Evolutionary conservation across 1,140 invertebrate genomes (phyloP).

Genomic region (Rhopalosiphum maidis): DNA sequence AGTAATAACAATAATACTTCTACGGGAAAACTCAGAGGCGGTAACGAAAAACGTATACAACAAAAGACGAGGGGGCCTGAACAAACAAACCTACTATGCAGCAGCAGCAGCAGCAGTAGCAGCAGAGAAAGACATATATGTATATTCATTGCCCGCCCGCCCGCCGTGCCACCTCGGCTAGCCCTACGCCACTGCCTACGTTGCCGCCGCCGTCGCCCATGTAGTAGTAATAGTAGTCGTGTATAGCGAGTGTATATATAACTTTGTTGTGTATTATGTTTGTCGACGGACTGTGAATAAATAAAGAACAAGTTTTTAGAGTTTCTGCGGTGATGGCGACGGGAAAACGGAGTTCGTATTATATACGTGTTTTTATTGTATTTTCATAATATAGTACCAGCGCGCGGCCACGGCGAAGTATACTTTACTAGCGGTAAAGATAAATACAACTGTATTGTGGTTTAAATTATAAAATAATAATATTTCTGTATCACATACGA

Average conservation of each 20-base stretch:
- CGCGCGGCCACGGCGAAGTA: background rate
- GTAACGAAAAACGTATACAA: slow-evolving; percentile 43
- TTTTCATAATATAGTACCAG: slow-evolving; percentile 10
- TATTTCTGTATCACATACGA: background rate
- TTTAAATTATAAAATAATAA: slow-evolving; percentile 37
- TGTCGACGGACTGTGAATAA: slow-evolving; percentile 51
- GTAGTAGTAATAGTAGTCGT: background rate
- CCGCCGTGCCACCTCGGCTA: background rate
- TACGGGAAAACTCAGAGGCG: slow-evolving; percentile 22
- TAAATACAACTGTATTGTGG: background rate
- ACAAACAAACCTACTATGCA: slow-evolving; percentile 31
- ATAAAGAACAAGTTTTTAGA: slow-evolving; percentile 49
- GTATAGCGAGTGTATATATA: background rate
- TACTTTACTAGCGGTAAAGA: slow-evolving; percentile 20
- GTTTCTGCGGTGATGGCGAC: slow-evolving; percentile 14
- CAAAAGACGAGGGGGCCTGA: slow-evolving; percentile 5
- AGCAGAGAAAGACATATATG: background rate
- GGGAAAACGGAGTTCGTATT: slow-evolving; percentile 15
- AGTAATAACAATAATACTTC: slow-evolving; percentile 42
- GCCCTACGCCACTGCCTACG: background rate
- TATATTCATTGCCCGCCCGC: background rate
- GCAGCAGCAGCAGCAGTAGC: background rate
- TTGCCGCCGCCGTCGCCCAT: background rate
- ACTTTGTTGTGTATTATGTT: slow-evolving; percentile 47
- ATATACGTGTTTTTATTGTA: slow-evolving; percentile 48